A percentile compares a stretch with the other conserved stretches of the same genome.
phyloP scores from a whole-genome alignment of 2,888 invertebrate species.

The Hanleya hanleyi region DNA sequence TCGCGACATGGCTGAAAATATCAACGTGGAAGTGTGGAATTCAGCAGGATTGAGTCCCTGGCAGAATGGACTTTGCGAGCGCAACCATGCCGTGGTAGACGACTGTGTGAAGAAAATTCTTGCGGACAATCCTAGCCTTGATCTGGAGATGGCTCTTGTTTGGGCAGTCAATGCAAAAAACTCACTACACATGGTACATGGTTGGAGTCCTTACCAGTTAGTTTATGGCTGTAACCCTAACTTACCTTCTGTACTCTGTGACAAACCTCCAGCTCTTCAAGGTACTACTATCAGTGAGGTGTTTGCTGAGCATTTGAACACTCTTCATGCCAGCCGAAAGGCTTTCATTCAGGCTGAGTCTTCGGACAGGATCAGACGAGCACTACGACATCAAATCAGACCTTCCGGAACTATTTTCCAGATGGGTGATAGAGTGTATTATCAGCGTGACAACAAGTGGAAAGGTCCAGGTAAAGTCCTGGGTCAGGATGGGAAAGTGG shows the following conservation, averaged over 20 bases:
- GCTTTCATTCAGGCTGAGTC: conserved; percentile 25
- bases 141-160: conserved; percentile 7
- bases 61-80: too few species aligned
- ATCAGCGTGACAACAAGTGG: conserved; percentile 26
- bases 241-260: conserved; percentile 18
- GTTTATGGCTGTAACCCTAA: conserved; percentile 24
- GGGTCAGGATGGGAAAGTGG: conserved; percentile 36
- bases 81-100: conserved; percentile 17
- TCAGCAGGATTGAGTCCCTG: too few species aligned
- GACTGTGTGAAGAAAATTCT: conserved; percentile 9
- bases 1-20: conserved; percentile 29
- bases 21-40: too few species aligned
- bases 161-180: conserved; percentile 15
- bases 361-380: conserved; percentile 24
- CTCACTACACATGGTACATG: conserved; percentile 12
- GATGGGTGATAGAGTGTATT: conserved; percentile 25
- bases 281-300: conserved; percentile 19
- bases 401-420: conserved; percentile 19
- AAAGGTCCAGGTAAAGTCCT: conserved; percentile 37
- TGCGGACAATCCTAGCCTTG: conserved; percentile 1
- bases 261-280: conserved; percentile 17
- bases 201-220: conserved; percentile 23
- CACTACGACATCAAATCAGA: conserved; percentile 24
- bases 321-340: conserved; percentile 23
- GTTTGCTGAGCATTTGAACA: conserved; percentile 33